Evolutionary conservation across 2,888 invertebrate species (phyloP), one percentile per base, ranked within the genome.

Genomic region (Coelinius sp.): DNA sequence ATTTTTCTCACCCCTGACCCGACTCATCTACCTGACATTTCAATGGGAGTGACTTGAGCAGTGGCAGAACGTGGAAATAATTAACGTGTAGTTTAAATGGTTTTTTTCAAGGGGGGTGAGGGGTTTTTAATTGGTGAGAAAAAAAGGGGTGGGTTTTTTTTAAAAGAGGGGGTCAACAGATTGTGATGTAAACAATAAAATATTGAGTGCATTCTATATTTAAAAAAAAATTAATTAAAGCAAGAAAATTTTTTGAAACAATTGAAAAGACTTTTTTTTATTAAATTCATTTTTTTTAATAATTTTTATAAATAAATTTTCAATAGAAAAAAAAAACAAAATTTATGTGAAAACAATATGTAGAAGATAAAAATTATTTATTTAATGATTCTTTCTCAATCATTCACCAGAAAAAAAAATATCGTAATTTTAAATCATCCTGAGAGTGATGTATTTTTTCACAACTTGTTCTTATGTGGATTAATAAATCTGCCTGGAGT

Each of bases 1-100:
- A 41, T 25, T 25, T 41, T 69, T 62, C 46, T 35, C 62, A 66
- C 38, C 44, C 53, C 35, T 22, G 68, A 77, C 74, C 76, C 72
- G 72, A 74, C 76, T 75, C 75, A 76, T 73, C 74, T 71, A 53
- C 71, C 46, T 68, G 71, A 73, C 76, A 70, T 74, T 69, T 12
- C 70, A 75, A 69, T n/a, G n/a, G 59, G 71, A 71, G 62, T 49
- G 70, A 70, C 46, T 68, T 14, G 14, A 56, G 14, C 56, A 25
- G 68, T 46, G 31, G 24, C 46, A 49, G 52, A 59, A 59, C 49
- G 49, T 31, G 10, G 31, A 59, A 35, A 46, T 68, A 68, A 68
- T 68, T 68, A 68, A 68, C 53, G 31, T 44, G 27, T 27, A 7
- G 56, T 56, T 6, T 56, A 56, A 56, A 56, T 56, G 56, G n/a